Evolutionary conservation across 2,888 invertebrate genomes (phyloP).

Genomic region (Dioctria rufipes): DNA sequence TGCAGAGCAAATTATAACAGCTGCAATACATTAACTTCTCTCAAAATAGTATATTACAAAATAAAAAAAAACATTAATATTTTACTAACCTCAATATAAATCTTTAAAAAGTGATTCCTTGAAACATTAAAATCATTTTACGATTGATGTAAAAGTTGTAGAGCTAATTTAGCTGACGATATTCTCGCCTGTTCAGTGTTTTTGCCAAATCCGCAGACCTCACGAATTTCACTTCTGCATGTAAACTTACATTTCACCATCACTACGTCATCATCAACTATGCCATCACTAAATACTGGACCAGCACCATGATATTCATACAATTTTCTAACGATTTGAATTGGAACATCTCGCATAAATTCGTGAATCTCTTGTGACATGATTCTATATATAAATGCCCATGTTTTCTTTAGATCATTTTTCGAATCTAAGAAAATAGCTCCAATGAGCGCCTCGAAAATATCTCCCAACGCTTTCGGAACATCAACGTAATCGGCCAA

Average conservation of each 20-base stretch:
- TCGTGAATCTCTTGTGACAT: slow-evolving; percentile 89
- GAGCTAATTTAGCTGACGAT: slow-evolving; percentile 85
- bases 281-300: slow-evolving; percentile 75
- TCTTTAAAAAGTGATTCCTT: background rate
- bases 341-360: slow-evolving; percentile 88
- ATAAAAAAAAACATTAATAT: too few relatives aligned
- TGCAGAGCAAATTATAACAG: background rate
- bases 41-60: too few relatives aligned
- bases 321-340: slow-evolving; percentile 90
- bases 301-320: slow-evolving; percentile 86
- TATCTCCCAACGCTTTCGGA: slow-evolving; percentile 90
- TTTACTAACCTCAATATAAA: background rate
- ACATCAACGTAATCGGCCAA: slow-evolving; percentile 87
- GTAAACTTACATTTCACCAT: slow-evolving; percentile 78
- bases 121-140: background rate
- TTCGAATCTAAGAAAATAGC: slow-evolving; percentile 91
- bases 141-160: slow-evolving; percentile 70
- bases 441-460: slow-evolving; percentile 93
- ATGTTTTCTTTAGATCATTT: slow-evolving; percentile 81
- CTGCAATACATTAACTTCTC: background rate
- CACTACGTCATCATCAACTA: slow-evolving; percentile 68
- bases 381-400: slow-evolving; percentile 85
- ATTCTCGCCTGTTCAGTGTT: slow-evolving; percentile 82
- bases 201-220: slow-evolving; percentile 80
- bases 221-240: slow-evolving; percentile 74